Percentiles rank a stretch among this genome's conserved stretches.
These are phyloP conservation scores for Prorops nasuta DNA, from an alignment of 1,140 invertebrate genomes.

Conservation along the genomic window DNA sequence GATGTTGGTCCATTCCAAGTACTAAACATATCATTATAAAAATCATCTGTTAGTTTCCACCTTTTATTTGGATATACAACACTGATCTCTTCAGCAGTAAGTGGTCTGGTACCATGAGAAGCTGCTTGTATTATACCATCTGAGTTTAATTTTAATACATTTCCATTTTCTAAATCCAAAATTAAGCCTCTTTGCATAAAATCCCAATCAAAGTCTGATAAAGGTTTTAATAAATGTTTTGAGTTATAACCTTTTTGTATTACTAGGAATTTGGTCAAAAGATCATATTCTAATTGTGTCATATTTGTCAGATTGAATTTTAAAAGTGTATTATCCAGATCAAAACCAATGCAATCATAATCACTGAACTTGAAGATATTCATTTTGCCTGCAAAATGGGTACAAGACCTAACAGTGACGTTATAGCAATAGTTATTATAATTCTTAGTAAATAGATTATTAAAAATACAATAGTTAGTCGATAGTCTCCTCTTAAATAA, in stretches of 20 bases:
- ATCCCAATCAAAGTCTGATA: conserved; percentile 59
- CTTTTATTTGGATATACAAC: conserved; percentile 60
- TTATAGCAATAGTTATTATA: not conserved
- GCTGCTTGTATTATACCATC: conserved; percentile 67
- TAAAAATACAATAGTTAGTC: not conserved
- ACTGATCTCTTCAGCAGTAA: conserved; percentile 62
- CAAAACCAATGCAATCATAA: conserved; percentile 80
- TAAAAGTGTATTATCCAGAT: conserved; percentile 74
- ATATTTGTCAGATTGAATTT: conserved; percentile 67
- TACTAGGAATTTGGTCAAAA: conserved; percentile 65
- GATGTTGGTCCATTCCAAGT: conserved; percentile 65
- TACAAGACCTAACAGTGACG: no score
- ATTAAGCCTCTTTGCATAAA: conserved; percentile 76
- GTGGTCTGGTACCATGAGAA: conserved; percentile 67
- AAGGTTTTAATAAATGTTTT: conserved; percentile 55
- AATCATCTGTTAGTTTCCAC: conserved; percentile 62
- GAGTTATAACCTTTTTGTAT: conserved; percentile 62
- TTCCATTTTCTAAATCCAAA: conserved; percentile 72
- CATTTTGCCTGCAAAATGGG: conserved; percentile 30
- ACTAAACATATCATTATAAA: conserved; percentile 59
- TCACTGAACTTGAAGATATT: conserved; percentile 58
- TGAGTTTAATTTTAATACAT: conserved; percentile 65
- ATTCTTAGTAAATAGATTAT: not conserved
- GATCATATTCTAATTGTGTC: conserved; percentile 64
- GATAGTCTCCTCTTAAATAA: no score